These are phyloP conservation scores for Podarcis raffonei DNA, from an alignment of 2,113 vertebrate genomes.

Conservation along the genomic window DNA sequence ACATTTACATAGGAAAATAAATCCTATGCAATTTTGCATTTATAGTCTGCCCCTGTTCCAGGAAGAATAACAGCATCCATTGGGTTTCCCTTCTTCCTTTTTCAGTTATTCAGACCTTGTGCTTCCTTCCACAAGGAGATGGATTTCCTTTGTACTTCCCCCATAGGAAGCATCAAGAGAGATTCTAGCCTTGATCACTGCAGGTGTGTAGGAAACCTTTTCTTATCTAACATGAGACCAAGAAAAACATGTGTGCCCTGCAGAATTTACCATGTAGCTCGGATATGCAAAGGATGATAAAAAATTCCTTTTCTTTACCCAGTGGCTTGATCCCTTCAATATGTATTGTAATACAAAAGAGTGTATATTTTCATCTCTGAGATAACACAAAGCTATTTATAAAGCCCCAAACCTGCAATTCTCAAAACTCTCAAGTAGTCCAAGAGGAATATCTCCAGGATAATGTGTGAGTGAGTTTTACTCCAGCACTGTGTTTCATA, in stretches of 20 bases:
- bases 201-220: constrained; percentile 42
- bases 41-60: neutral
- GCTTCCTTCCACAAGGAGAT: constrained; percentile 12
- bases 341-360: neutral
- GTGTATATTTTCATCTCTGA: neutral
- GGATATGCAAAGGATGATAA: constrained; percentile 65
- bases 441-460: neutral
- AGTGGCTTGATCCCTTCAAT: neutral
- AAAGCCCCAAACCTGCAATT: neutral
- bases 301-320: constrained; percentile 5
- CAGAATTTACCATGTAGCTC: constrained; percentile 65
- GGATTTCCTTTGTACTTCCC: neutral
- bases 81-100: neutral
- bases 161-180: constrained; percentile 12
- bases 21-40: constrained; percentile 6
- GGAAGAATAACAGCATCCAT: constrained; percentile 3
- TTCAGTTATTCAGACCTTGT: neutral
- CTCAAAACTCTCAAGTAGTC: neutral
- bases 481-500: neutral
- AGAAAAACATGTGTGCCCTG: constrained; percentile 66
- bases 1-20: constrained; percentile 12
- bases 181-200: constrained; percentile 34
- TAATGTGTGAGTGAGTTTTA: neutral
- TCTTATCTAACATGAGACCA: constrained; percentile 60
- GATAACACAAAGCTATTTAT: neutral